These are phyloP conservation scores for Drosophila sordidula DNA, from an alignment of 2,888 invertebrate species.

Conservation along the genomic window DNA sequence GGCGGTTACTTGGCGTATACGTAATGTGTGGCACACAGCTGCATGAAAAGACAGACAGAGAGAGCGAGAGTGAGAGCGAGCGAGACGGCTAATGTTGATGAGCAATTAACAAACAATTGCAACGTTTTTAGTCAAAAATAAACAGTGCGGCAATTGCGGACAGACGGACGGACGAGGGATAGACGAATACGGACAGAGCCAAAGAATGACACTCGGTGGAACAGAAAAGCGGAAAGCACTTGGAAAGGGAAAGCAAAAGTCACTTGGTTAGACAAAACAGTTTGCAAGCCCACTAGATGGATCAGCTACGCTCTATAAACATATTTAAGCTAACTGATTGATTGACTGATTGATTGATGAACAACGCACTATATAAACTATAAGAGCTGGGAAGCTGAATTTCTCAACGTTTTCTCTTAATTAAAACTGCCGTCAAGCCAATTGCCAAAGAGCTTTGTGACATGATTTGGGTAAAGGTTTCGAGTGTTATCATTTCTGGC, in stretches of 20 bases:
- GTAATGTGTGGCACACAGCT: slow-evolving; percentile 53
- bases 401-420: too few relatives aligned
- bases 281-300: too few relatives aligned
- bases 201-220: slow-evolving; percentile 27
- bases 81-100: slow-evolving; percentile 53
- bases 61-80: neutral
- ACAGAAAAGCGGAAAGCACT: slow-evolving; percentile 5
- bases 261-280: slow-evolving; percentile 7
- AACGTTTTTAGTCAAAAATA: slow-evolving; percentile 63
- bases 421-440: too few relatives aligned
- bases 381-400: too few relatives aligned
- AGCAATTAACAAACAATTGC: slow-evolving; percentile 78
- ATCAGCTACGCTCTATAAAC: too few relatives aligned
- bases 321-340: too few relatives aligned
- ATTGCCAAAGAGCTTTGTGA: too few relatives aligned
- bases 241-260: neutral
- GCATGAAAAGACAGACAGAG: neutral
- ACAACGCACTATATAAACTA: too few relatives aligned
- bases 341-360: too few relatives aligned
- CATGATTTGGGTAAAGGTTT: too few relatives aligned
- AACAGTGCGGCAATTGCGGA: slow-evolving; percentile 48
- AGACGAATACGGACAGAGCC: slow-evolving; percentile 18
- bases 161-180: neutral
- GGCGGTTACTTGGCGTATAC: slow-evolving; percentile 70
- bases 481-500: too few relatives aligned